These are phyloP conservation scores for Tetramorium simillimum DNA, from an alignment of 1,140 invertebrate genomes.

Conservation along the genomic window DNA sequence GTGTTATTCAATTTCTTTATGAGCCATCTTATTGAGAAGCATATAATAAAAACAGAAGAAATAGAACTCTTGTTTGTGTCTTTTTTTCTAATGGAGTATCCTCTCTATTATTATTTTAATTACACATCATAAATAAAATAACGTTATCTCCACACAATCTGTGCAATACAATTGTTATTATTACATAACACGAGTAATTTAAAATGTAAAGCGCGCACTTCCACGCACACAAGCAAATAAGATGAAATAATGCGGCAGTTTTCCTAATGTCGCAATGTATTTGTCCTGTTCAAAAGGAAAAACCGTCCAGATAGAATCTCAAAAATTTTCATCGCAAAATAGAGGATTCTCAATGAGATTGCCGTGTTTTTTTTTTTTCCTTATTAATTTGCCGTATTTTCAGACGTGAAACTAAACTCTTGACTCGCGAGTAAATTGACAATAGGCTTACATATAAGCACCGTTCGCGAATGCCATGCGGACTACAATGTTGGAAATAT, in stretches of 20 bases:
- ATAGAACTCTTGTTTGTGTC: neutral
- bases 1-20: slow-evolving; percentile 69
- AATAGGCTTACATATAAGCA: neutral
- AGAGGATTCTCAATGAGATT: neutral
- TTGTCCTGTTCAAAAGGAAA: neutral
- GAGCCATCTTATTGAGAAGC: slow-evolving; percentile 59
- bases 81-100: neutral
- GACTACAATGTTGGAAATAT: neutral
- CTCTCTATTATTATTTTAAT: neutral
- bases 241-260: neutral
- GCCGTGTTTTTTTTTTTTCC: neutral
- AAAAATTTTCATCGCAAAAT: neutral
- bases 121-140: neutral
- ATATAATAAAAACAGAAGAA: slow-evolving; percentile 49
- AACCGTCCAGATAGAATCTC: neutral
- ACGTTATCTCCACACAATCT: neutral
- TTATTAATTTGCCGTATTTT: neutral
- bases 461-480: neutral
- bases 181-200: slow-evolving; percentile 27
- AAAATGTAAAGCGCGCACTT: neutral
- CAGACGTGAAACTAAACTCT: neutral
- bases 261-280: neutral
- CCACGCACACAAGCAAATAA: neutral
- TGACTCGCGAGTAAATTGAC: neutral
- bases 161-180: slow-evolving; percentile 27